Percentiles rank a stretch among this genome's conserved stretches.
These are phyloP conservation scores for Leptinotarsa undecemlineata DNA, from an alignment of 1,140 invertebrate species.

Conservation along the genomic window DNA sequence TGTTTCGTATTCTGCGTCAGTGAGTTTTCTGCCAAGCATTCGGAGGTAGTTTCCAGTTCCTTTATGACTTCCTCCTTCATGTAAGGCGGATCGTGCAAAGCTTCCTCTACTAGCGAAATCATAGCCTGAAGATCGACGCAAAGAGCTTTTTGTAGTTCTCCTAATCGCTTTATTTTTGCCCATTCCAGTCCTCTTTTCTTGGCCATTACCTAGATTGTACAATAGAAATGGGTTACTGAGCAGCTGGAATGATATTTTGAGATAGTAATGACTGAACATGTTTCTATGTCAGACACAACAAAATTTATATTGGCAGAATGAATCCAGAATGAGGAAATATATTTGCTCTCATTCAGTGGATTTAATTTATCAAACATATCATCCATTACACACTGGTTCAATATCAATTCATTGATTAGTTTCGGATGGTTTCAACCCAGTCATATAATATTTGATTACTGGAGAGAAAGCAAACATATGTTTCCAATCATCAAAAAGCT, in stretches of 20 bases:
- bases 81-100: slow-evolving; percentile 74
- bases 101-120: slow-evolving; percentile 65
- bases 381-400: no score
- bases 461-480: no score
- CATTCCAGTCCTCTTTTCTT: slow-evolving; percentile 67
- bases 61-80: slow-evolving; percentile 73
- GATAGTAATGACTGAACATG: background rate
- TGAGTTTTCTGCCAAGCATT: slow-evolving; percentile 68
- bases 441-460: no score
- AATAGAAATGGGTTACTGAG: slow-evolving; percentile 16
- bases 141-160: slow-evolving; percentile 72
- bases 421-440: no score
- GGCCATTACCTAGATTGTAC: slow-evolving; percentile 67
- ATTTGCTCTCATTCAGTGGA: no score
- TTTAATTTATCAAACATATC: no score
- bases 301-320: background rate
- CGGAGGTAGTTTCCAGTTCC: slow-evolving; percentile 66
- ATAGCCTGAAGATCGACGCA: slow-evolving; percentile 70
- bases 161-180: slow-evolving; percentile 65
- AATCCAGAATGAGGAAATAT: no score
- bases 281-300: background rate
- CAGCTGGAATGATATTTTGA: background rate
- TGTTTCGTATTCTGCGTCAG: slow-evolving; percentile 72
- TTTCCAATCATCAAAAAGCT: no score
- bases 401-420: no score